A percentile compares a stretch with the other conserved stretches of the same genome.
phyloP scores from a whole-genome alignment of 2,113 vertebrate species.

The Neotoma lepida region DNA sequence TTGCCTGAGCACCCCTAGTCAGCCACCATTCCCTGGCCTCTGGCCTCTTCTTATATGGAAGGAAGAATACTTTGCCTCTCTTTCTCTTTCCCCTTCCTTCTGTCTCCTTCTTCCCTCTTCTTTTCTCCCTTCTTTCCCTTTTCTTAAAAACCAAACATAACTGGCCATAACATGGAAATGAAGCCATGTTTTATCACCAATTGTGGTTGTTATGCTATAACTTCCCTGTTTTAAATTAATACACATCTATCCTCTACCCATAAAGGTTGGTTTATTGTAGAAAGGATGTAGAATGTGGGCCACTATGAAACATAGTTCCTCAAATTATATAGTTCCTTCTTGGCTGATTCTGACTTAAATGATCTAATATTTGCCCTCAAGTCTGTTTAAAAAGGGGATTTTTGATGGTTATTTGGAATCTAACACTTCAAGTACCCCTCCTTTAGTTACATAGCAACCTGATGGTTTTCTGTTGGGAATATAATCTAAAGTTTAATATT shows the following conservation, averaged over 20 bases:
- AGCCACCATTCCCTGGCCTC: neutral
- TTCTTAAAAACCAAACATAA: constrained; percentile 10
- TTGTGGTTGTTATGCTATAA: neutral
- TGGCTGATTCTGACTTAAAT: neutral
- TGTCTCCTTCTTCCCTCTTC: neutral
- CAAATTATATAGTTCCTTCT: neutral
- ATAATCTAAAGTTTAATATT: neutral
- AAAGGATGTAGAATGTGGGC: neutral
- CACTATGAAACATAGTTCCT: neutral
- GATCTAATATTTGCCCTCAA: neutral
- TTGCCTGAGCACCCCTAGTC: neutral
- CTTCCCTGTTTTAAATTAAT: neutral
- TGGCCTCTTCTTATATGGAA: neutral
- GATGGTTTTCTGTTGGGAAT: neutral
- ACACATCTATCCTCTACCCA: neutral
- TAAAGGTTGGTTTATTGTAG: neutral
- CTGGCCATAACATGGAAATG: neutral
- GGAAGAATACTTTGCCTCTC: neutral
- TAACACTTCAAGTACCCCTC: neutral
- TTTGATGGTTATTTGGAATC: neutral
- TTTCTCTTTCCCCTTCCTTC: neutral
- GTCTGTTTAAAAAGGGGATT: neutral
- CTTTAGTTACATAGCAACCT: neutral
- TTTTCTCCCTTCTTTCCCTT: too few species aligned
- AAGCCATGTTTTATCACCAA: too few species aligned